phyloP scores from a whole-genome alignment of 2,888 invertebrate species.

The Pogonocherus hispidulus region DNA sequence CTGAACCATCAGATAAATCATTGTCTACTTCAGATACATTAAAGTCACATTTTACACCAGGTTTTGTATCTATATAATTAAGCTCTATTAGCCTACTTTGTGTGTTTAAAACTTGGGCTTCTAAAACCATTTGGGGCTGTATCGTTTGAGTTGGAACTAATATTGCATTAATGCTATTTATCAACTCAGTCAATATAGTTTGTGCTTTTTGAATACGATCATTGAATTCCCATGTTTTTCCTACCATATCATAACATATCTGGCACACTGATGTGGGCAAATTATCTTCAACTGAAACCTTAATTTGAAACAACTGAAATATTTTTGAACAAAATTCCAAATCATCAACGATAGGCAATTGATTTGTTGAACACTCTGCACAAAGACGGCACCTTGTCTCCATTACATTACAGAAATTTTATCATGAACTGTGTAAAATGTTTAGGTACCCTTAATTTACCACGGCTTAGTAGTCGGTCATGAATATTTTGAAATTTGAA shows the following conservation, averaged over 20 bases:
- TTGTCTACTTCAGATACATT: conserved; percentile 32
- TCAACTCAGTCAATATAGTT: conserved; percentile 57
- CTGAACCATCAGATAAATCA: conserved; percentile 37
- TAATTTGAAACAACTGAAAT: conserved; percentile 64
- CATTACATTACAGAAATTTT: too few species aligned
- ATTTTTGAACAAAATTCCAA: conserved; percentile 60
- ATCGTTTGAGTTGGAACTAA: conserved; percentile 23
- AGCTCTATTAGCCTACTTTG: not conserved
- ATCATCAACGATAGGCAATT: conserved; percentile 61
- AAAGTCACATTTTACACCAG: conserved; percentile 39
- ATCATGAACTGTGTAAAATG: too few species aligned
- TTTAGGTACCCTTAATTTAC: too few species aligned
- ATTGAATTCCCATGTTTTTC: conserved; percentile 65
- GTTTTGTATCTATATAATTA: conserved; percentile 31
- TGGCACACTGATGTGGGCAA: conserved; percentile 63
- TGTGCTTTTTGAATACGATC: conserved; percentile 66
- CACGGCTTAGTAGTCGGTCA: too few species aligned
- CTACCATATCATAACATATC: conserved; percentile 64
- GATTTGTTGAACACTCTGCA: conserved; percentile 61
- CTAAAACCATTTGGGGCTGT: conserved; percentile 19
- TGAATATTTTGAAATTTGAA: too few species aligned
- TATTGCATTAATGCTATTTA: conserved; percentile 34
- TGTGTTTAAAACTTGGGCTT: conserved; percentile 13
- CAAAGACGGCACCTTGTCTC: conserved; percentile 66
- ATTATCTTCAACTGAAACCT: conserved; percentile 61